Evolutionary conservation across 2,888 invertebrate genomes (phyloP), one percentile per base, ranked within the genome.

Genomic region (Agrochola circellaris): DNA sequence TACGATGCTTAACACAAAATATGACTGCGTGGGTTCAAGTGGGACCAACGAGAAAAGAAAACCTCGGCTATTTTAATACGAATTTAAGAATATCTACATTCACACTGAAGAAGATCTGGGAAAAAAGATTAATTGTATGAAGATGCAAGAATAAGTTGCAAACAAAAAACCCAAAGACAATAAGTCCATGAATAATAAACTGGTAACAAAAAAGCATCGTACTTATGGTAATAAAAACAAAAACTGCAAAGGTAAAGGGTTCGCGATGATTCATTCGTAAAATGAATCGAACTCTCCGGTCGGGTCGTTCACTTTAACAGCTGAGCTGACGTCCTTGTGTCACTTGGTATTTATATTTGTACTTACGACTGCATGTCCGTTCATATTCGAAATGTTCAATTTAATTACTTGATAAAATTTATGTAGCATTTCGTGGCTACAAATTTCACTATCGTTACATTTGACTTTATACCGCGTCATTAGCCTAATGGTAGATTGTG

Each of bases 271-370:
- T 90, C 89, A 90, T 85, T 75, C 65, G 48, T 64, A 86, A 85
- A 83, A 84, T 87, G 73, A 83, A 87, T 86, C 76, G 68, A 84
- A 86, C 77, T 65, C 58, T 73, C 72, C 76, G 70, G 83, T 77
- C 77, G 73, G 91, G 91, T 92, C 91, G 85, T 92, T 93, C 90
- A 91, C 92, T 88, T 91, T 89, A 88, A 80, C 89, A 85, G 84
- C 87, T 90, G 89, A 87, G 87, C 78, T 83, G 83, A 79, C 83
- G 90, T 89, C 93, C 93, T 93, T 91, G 90, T 85, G 76, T 81
- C 74, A 79, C 69, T 74, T 72, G 69, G 61, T 79, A 74, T 76
- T 75, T 75, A 58, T 66, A 83, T 26, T 70, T 69, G 38, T 48
- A 68, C 67, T 71, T 45, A 54, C 34, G 38, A 78, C 58, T 75